A percentile compares a stretch with the other conserved stretches of the same genome.
Evolutionary conservation across 2,797 vertebrate genomes (phyloP).

Genomic region (Hydrophis major): DNA sequence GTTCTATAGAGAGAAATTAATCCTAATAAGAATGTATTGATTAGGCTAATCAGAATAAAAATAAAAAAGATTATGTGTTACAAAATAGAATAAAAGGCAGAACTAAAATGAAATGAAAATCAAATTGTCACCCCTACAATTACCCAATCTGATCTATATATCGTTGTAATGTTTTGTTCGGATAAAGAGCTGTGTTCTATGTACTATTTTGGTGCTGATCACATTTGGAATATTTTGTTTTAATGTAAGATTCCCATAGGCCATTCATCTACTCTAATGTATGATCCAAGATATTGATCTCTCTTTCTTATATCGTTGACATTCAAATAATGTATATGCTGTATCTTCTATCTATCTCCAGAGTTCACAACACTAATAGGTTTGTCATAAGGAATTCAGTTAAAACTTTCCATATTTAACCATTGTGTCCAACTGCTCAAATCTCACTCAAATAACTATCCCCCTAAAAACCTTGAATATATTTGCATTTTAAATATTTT

Average conservation of each 20-base stretch:
- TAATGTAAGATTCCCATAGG: background rate
- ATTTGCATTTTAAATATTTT: background rate
- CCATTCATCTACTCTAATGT: background rate
- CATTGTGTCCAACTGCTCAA: background rate
- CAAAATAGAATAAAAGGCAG: background rate
- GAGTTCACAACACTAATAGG: background rate
- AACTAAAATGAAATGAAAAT: background rate
- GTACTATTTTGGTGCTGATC: background rate
- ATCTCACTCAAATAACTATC: too few relatives aligned
- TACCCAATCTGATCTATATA: background rate
- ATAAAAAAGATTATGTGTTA: background rate
- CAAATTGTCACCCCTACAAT: background rate
- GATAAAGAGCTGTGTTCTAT: background rate
- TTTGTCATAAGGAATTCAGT: background rate
- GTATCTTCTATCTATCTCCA: background rate
- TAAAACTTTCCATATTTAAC: background rate
- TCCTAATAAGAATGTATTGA: background rate
- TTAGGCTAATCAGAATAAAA: background rate
- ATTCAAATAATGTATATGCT: background rate
- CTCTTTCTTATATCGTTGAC: background rate
- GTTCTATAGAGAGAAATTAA: background rate
- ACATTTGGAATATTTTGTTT: background rate
- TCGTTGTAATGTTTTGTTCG: background rate
- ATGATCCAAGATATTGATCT: background rate
- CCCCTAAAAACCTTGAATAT: background rate